Evolutionary conservation across 35 echinoderm and acorn worm species (phyloP), one percentile per base, ranked within the genome.

Genomic region (Amphiura filiformis): DNA sequence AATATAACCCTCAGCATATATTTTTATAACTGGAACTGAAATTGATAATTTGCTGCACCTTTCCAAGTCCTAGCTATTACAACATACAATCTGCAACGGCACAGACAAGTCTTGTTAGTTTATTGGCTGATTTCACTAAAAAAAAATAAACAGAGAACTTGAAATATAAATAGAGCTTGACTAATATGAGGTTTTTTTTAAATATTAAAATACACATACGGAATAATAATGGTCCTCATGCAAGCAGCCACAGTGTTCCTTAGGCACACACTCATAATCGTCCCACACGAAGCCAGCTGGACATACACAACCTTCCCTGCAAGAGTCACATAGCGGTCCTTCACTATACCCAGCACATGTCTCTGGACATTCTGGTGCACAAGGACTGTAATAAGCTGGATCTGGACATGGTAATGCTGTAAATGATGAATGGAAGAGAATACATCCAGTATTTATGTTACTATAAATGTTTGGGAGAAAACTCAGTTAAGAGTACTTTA

Each of bases 231-330:
- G 76, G 75, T 87, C 92, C 14, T 85, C n/a, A 14, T 90, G 86
- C 26, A 76, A 28, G 65, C 94, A 97, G 31, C 94, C 91, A 76
- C 94, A 97, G 23, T 97, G 33, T 15, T 87, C 85, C 13, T 47
- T 79, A 2, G 39, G 61, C 34, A 97, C 70, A 39, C 94, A 97
- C 20, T 86, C 80, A 15, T 56, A 76, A 57, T 87, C 80, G 65
- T 93, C 87, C 26, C 89, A 65, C 20, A 90, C 77, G 33, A 38
- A 80, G 0, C 94, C 94, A 4, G 92, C 83, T 13, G 91, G 91
- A 56, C 94, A 97, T 28, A 93, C 88, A 77, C 94, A 97, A 23
- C 91, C 91, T 76, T 97, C 91, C 28, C 89, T 83, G 36, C 91
- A 93, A n/a, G 80, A 85, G 35, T 84, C 81, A 81, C 88, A 86